These are phyloP conservation scores for Malurus leucopterus DNA, from an alignment of 2,797 vertebrate genomes.

Conservation along the genomic window DNA sequence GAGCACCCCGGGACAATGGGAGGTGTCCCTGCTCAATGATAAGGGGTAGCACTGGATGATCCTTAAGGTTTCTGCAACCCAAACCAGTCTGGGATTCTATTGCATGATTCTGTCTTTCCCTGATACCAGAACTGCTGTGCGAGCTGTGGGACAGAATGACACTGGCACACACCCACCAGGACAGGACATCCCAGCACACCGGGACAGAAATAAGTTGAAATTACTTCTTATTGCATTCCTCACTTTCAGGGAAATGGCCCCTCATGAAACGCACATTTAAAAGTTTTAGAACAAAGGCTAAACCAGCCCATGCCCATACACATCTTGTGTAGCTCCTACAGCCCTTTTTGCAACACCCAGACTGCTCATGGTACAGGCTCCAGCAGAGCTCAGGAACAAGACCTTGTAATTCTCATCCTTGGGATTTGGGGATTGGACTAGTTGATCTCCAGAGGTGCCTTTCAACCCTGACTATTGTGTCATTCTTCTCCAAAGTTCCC, in stretches of 20 bases:
- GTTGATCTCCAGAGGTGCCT: neutral
- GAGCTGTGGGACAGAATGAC: no score
- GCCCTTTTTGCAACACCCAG: neutral
- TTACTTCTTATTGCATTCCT: neutral
- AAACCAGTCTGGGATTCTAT: no score
- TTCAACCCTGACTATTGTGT: no score
- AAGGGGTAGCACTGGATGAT: no score
- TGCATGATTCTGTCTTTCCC: no score
- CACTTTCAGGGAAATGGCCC: neutral
- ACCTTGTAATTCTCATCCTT: neutral
- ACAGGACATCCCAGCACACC: no score
- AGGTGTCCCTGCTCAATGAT: no score
- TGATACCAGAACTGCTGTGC: no score
- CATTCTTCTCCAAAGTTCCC: neutral
- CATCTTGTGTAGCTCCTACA: neutral
- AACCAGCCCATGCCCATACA: neutral
- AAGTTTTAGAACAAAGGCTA: neutral
- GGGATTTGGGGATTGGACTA: neutral
- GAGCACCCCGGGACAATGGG: no score
- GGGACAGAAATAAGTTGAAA: neutral
- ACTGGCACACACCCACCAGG: no score
- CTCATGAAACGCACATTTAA: neutral
- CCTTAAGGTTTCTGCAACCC: no score
- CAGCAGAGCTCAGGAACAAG: neutral
- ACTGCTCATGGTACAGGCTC: neutral